These are phyloP conservation scores for Sanderia malayensis DNA, from an alignment of 30 jellyfish, hydroid and myxozoan genomes.

Conservation along the genomic window DNA sequence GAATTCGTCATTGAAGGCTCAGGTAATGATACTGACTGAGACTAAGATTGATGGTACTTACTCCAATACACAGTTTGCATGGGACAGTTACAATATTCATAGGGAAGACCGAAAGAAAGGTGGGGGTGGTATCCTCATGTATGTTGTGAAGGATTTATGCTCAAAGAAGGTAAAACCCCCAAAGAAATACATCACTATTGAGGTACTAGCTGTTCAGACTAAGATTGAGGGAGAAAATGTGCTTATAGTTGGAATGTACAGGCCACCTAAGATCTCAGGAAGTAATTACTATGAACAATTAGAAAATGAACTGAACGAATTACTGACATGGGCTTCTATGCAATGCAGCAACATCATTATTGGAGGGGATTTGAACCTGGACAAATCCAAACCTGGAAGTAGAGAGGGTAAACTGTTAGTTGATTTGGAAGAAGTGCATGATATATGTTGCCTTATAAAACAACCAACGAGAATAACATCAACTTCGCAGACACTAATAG, in stretches of 20 bases:
- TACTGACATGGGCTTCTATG: slow-evolving; percentile 24
- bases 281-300: slow-evolving; percentile 9
- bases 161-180: slow-evolving; percentile 29
- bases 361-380: slow-evolving; percentile 24
- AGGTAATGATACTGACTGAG: slow-evolving; percentile 31
- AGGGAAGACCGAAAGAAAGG: slow-evolving; percentile 46
- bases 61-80: slow-evolving; percentile 40
- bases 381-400: slow-evolving; percentile 29
- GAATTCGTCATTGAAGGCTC: slow-evolving; percentile 23
- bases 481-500: slow-evolving; percentile 24
- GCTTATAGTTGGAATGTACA: slow-evolving; percentile 24
- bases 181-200: slow-evolving; percentile 6
- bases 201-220: slow-evolving; percentile 18
- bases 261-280: slow-evolving; percentile 36
- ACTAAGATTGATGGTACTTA: slow-evolving; percentile 38
- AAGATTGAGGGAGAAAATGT: slow-evolving; percentile 18
- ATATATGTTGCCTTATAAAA: slow-evolving; percentile 22
- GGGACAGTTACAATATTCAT: slow-evolving; percentile 9
- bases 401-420: slow-evolving; percentile 30
- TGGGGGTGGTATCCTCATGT: slow-evolving; percentile 48
- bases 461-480: slow-evolving; percentile 33
- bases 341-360: neutral
- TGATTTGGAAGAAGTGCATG: slow-evolving; percentile 33
- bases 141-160: neutral
- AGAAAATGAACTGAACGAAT: slow-evolving; percentile 12